Percentiles rank a stretch among this genome's conserved stretches.
Conservation (phyloP, 2,888 invertebrate species). For the Eurytoma adleriae region DNA sequence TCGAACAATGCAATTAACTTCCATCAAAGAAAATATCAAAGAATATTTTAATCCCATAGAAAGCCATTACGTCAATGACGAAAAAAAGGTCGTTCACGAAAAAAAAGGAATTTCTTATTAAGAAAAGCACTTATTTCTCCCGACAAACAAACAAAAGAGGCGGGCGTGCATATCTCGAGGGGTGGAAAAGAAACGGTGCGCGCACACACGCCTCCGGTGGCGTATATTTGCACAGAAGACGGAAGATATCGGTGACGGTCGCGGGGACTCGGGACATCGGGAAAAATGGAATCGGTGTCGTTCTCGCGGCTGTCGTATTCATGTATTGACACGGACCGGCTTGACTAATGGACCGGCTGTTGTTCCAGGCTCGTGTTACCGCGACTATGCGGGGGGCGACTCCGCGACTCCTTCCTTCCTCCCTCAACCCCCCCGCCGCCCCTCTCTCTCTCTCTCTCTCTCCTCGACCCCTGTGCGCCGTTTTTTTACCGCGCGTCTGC, state of each 20-base stretch:
- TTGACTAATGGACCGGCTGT: slow-evolving; percentile 76
- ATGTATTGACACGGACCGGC: slow-evolving; percentile 74
- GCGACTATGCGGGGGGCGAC: slow-evolving; percentile 61
- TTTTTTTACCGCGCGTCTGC: too few relatives aligned
- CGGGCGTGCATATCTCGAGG: background rate
- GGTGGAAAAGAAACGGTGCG: background rate
- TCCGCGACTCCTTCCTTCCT: slow-evolving; percentile 55
- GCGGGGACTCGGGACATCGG: slow-evolving; percentile 51
- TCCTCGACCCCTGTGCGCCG: background rate
- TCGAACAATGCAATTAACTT: too few relatives aligned
- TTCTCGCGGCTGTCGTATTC: slow-evolving; percentile 66
- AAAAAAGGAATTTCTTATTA: background rate
- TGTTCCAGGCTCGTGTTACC: slow-evolving; percentile 74
- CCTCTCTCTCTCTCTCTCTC: slow-evolving; percentile 41
- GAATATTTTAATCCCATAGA: background rate
- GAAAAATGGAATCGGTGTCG: slow-evolving; percentile 59
- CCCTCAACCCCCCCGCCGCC: slow-evolving; percentile 62
- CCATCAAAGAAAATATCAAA: too few relatives aligned
- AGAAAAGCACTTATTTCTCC: slow-evolving; percentile 15
- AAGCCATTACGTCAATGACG: background rate
- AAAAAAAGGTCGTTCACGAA: background rate
- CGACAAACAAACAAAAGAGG: background rate
- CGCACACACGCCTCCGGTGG: background rate
- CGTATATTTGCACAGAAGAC: slow-evolving; percentile 27
- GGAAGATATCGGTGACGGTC: slow-evolving; percentile 34